Conservation (phyloP, 2,113 vertebrate species). For the Tyrannus savana region DNA sequence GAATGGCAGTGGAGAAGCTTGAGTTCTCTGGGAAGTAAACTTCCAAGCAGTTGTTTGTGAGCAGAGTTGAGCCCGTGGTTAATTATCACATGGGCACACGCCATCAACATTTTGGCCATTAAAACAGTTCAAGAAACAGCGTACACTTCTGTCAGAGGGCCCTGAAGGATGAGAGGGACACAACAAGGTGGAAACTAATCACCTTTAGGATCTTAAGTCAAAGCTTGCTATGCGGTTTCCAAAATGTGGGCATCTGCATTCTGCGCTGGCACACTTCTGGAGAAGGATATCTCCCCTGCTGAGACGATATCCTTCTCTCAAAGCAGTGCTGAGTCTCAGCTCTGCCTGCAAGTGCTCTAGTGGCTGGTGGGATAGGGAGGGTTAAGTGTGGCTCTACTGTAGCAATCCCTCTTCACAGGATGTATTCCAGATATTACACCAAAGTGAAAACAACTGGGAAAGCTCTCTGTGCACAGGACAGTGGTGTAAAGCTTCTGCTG, state of each 20-base stretch:
- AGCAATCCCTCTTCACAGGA: neutral
- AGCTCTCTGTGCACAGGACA: neutral
- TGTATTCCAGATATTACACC: neutral
- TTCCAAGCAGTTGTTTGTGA: neutral
- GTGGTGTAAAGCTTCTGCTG: neutral
- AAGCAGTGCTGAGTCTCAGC: neutral
- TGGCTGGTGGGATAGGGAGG: neutral
- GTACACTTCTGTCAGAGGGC: neutral
- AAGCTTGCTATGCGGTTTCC: neutral
- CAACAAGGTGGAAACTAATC: neutral
- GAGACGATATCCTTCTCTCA: neutral
- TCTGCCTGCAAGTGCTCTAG: neutral
- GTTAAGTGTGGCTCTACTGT: accelerated
- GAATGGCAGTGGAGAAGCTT: neutral
- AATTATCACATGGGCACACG: neutral
- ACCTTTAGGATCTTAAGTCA: neutral
- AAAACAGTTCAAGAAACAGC: neutral
- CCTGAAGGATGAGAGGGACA: neutral
- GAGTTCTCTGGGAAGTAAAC: neutral
- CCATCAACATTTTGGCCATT: neutral
- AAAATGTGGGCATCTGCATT: neutral
- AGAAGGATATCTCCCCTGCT: neutral
- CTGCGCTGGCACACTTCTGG: neutral
- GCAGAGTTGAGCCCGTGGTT: neutral
- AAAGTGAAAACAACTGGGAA: neutral